Percentiles rank a stretch among this genome's conserved stretches.
These are phyloP conservation scores for Donacobius atricapilla DNA, from an alignment of 2,113 vertebrate genomes.

Conservation along the genomic window DNA sequence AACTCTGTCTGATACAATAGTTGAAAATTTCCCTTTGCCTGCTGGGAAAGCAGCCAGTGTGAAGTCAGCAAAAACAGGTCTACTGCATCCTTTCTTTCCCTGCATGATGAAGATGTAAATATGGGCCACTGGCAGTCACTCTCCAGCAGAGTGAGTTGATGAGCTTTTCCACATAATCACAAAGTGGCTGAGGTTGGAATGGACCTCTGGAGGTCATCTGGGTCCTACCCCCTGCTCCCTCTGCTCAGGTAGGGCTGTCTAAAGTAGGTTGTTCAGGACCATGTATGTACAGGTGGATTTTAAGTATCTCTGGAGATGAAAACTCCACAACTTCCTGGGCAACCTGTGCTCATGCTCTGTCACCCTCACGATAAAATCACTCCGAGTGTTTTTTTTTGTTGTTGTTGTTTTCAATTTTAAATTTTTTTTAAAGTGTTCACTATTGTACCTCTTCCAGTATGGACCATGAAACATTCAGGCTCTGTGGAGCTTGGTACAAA, in stretches of 20 bases:
- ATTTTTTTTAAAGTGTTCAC: background rate
- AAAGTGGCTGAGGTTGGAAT: background rate
- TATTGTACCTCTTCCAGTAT: background rate
- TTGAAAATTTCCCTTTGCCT: background rate
- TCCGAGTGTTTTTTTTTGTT: background rate
- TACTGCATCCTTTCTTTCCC: background rate
- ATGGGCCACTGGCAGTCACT: background rate
- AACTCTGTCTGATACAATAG: background rate
- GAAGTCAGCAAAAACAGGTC: background rate
- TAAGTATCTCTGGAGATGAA: background rate
- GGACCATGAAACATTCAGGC: background rate
- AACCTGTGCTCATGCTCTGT: background rate
- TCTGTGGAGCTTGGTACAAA: background rate
- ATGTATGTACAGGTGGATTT: accelerated
- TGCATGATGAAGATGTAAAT: background rate
- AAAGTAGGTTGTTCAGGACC: accelerated
- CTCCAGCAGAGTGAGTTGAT: background rate
- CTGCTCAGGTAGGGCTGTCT: background rate
- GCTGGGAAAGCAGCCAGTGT: background rate
- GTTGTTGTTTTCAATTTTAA: no score
- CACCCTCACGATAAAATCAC: background rate
- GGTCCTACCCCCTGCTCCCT: background rate
- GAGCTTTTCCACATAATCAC: background rate
- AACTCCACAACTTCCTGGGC: background rate
- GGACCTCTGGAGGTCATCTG: background rate